Evolutionary conservation across 2,888 invertebrate species (phyloP).

Genomic region (Phalangium opilio): DNA sequence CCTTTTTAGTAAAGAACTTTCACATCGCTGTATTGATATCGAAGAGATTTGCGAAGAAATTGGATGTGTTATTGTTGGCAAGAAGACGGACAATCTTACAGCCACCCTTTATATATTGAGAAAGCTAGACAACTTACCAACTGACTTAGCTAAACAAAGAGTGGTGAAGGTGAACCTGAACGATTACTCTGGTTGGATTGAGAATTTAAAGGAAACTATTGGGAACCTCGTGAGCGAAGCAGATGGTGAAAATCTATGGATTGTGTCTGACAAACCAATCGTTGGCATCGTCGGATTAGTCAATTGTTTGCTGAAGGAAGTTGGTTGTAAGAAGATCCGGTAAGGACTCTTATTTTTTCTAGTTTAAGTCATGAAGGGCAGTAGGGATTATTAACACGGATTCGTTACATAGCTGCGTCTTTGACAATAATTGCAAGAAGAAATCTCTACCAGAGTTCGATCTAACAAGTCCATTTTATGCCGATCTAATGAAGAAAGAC

Average conservation of each 20-base stretch:
- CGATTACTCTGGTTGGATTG: constrained; percentile 48
- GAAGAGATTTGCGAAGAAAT: not conserved
- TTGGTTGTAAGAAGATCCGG: constrained; percentile 25
- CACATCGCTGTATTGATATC: not conserved
- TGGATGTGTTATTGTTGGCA: constrained; percentile 1
- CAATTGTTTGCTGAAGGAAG: constrained; percentile 34
- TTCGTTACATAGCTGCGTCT: constrained; percentile 24
- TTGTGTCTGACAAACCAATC: constrained; percentile 27
- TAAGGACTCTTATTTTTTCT: constrained; percentile 3
- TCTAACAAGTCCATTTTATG: constrained; percentile 14
- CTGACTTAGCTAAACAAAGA: not conserved
- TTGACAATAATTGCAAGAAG: constrained; percentile 1
- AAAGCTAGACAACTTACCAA: not conserved
- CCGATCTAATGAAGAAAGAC: constrained; percentile 43
- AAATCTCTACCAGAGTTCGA: constrained; percentile 4
- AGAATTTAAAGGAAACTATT: constrained; percentile 44
- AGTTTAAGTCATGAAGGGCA: too few species aligned
- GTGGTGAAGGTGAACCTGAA: constrained; percentile 7
- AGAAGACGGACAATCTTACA: constrained; percentile 4
- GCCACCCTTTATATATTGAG: constrained; percentile 5
- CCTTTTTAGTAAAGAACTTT: not conserved
- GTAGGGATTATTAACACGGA: constrained; percentile 21
- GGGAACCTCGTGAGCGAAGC: not conserved
- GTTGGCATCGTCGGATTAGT: constrained; percentile 37
- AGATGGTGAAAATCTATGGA: constrained; percentile 29